A percentile compares a stretch with the other conserved stretches of the same genome.
These are phyloP conservation scores for Epinephelus moara DNA, from an alignment of 2,113 vertebrate species.

Conservation along the genomic window DNA sequence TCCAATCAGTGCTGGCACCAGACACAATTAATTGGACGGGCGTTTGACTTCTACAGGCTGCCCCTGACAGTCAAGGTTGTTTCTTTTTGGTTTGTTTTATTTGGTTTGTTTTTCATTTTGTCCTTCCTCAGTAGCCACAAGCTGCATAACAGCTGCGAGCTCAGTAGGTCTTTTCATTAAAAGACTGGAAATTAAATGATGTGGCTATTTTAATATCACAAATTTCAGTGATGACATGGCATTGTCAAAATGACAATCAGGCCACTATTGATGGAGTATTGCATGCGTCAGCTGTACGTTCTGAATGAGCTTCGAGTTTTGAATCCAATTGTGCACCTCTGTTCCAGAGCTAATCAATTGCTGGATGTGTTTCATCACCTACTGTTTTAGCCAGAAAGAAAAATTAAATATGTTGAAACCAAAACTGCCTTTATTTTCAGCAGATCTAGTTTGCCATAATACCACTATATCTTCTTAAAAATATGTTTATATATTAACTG, in stretches of 20 bases:
- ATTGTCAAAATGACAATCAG: not conserved
- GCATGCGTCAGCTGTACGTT: not conserved
- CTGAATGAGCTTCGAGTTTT: not conserved
- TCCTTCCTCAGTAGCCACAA: not conserved
- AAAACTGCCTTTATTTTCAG: not conserved
- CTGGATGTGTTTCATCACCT: not conserved
- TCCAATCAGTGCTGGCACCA: conserved; percentile 40
- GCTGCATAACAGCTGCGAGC: not conserved
- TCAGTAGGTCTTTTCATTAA: conserved; percentile 8
- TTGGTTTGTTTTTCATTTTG: conserved; percentile 7
- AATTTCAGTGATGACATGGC: not conserved
- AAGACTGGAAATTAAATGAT: not conserved
- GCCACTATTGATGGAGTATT: not conserved
- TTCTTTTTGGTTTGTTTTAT: conserved; percentile 23
- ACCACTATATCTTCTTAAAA: not conserved
- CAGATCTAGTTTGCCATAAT: not conserved
- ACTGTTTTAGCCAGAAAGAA: not conserved
- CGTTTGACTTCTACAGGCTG: conserved; percentile 25
- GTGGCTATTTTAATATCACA: not conserved
- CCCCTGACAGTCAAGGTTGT: conserved; percentile 39
- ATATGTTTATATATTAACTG: not conserved
- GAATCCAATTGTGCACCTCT: not conserved
- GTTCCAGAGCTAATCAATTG: not conserved
- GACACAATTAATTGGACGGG: conserved; percentile 46
- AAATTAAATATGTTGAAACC: not conserved